Evolutionary conservation across 1,140 invertebrate genomes (phyloP).

Genomic region (Dendroctonus valens): DNA sequence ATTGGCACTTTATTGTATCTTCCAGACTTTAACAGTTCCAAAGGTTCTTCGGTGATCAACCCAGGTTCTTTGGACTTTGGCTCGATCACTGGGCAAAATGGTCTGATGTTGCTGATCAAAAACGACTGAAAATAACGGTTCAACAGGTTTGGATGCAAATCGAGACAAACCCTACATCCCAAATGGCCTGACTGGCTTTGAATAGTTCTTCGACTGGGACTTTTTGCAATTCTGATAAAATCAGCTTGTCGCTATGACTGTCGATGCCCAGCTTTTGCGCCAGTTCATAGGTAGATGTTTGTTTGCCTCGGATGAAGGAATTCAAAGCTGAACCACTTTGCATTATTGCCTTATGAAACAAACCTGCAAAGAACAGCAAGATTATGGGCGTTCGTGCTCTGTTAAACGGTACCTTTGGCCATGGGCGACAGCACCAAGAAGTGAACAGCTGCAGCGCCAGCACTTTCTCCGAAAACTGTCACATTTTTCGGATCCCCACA

Average conservation of each 20-base stretch:
- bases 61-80: conserved; percentile 47
- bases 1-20: conserved; percentile 53
- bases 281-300: conserved; percentile 9
- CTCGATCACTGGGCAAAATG: conserved; percentile 56
- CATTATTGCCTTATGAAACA: conserved; percentile 60
- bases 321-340: conserved; percentile 56
- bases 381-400: background rate
- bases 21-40: conserved; percentile 49
- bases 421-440: conserved; percentile 34
- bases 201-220: conserved; percentile 13
- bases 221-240: conserved; percentile 22
- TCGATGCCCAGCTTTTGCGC: conserved; percentile 33
- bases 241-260: conserved; percentile 8
- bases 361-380: conserved; percentile 34
- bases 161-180: conserved; percentile 7
- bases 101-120: conserved; percentile 47
- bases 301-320: conserved; percentile 10
- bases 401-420: conserved; percentile 30
- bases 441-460: conserved; percentile 50
- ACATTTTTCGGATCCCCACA: conserved; percentile 50
- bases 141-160: background rate
- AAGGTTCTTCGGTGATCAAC: conserved; percentile 53
- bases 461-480: conserved; percentile 53
- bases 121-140: conserved; percentile 38
- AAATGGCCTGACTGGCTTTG: conserved; percentile 9